phyloP scores from a whole-genome alignment of 2,797 vertebrate species.

The Arnoldichthys spilopterus region DNA sequence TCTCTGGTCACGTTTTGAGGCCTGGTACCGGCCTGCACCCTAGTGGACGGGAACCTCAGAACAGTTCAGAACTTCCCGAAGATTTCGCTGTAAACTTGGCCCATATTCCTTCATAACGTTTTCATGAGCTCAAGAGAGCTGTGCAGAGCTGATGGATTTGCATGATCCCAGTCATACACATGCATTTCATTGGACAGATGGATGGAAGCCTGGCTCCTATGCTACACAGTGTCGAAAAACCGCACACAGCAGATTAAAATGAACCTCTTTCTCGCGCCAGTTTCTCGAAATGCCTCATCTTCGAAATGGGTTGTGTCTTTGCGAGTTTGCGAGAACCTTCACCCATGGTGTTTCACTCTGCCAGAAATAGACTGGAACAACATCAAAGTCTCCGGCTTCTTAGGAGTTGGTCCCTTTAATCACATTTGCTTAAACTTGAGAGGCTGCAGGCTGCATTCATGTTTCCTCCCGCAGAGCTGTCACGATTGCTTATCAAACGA shows the following conservation, averaged over 20 bases:
- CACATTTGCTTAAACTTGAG: slow-evolving; percentile 13
- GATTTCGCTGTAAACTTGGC: too few species aligned
- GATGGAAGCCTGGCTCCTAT: neutral
- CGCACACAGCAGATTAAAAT: neutral
- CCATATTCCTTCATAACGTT: too few species aligned
- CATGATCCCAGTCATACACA: too few species aligned
- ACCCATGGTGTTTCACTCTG: neutral
- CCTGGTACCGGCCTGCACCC: too few species aligned
- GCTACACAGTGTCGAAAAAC: neutral
- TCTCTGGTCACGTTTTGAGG: too few species aligned
- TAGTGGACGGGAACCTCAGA: too few species aligned
- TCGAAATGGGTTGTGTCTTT: neutral
- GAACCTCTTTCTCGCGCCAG: neutral
- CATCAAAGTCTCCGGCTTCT: slow-evolving; percentile 15
- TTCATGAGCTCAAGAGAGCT: too few species aligned
- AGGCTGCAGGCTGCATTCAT: slow-evolving; percentile 23
- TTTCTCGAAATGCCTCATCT: neutral
- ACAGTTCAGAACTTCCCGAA: too few species aligned
- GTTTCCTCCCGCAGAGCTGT: slow-evolving; percentile 11
- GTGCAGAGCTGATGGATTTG: too few species aligned
- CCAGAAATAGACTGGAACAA: slow-evolving; percentile 19
- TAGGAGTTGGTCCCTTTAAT: slow-evolving; percentile 1
- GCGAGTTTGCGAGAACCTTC: neutral
- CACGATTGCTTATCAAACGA: slow-evolving; percentile 37
- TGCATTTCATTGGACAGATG: too few species aligned